phyloP scores from a whole-genome alignment of 2,888 invertebrate genomes.

The Acanthococcus lagerstroemiae region DNA sequence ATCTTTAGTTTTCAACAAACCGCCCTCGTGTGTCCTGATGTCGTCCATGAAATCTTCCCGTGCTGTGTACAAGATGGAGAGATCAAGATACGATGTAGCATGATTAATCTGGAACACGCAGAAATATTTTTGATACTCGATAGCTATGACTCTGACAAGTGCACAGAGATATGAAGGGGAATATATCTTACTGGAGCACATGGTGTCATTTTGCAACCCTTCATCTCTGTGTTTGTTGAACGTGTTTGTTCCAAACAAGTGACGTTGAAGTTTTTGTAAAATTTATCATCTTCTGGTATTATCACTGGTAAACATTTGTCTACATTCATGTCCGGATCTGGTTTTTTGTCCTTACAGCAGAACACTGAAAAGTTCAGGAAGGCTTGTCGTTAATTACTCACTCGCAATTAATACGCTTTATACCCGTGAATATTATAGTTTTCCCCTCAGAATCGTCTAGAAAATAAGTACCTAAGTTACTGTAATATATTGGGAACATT shows the following conservation, averaged over 20 bases:
- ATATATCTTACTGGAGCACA: neutral
- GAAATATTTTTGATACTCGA: too few species aligned
- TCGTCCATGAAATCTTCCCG: neutral
- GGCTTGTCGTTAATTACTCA: too few species aligned
- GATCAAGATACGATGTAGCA: neutral
- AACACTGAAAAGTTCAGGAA: too few species aligned
- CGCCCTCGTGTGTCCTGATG: neutral
- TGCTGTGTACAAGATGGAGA: neutral
- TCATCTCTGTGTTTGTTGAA: neutral
- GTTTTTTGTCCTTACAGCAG: too few species aligned
- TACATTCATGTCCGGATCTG: too few species aligned
- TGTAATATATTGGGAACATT: too few species aligned
- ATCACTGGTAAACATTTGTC: neutral
- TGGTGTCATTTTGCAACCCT: neutral
- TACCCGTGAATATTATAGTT: too few species aligned
- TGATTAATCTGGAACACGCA: neutral
- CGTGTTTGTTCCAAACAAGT: slow-evolving; percentile 12
- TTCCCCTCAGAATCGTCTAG: too few species aligned
- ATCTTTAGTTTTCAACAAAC: neutral
- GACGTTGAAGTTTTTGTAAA: neutral
- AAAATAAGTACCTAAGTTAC: too few species aligned
- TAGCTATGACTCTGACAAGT: too few species aligned
- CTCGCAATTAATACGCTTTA: too few species aligned
- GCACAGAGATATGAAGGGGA: too few species aligned
- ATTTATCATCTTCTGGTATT: neutral